Evolutionary conservation across 1,140 invertebrate species (phyloP).

Genomic region (Camponotus pennsylvanicus): DNA sequence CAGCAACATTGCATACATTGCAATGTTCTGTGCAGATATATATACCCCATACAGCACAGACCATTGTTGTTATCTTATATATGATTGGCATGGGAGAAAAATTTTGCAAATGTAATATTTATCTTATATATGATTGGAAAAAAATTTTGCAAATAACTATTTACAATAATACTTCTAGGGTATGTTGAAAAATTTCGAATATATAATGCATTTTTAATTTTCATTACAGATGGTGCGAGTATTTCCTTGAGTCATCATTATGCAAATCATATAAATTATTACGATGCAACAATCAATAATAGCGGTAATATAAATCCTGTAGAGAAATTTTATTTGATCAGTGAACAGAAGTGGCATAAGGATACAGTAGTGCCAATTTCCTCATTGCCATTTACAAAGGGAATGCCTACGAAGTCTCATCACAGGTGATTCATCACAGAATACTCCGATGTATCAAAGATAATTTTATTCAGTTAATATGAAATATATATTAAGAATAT

Average conservation of each 20-base stretch:
- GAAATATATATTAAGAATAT: conserved; percentile 29
- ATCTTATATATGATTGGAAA: not conserved
- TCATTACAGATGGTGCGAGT: conserved; percentile 77
- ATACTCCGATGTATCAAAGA: not conserved
- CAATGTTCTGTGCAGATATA: too few relatives aligned
- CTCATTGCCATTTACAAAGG: conserved; percentile 81
- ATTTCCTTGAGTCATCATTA: conserved; percentile 73
- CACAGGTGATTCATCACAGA: conserved; percentile 78
- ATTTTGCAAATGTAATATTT: too few relatives aligned
- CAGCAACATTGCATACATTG: too few relatives aligned
- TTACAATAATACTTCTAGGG: not conserved
- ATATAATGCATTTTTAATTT: conserved; percentile 11
- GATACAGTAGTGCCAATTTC: conserved; percentile 79
- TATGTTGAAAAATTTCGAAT: conserved; percentile 3
- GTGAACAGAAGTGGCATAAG: conserved; percentile 79
- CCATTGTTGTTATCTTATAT: too few relatives aligned
- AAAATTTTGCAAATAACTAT: not conserved
- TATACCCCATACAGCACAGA: too few relatives aligned
- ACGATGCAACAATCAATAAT: conserved; percentile 73
- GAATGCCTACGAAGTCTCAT: conserved; percentile 84
- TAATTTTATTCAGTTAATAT: not conserved
- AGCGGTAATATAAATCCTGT: conserved; percentile 73
- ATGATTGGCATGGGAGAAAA: too few relatives aligned
- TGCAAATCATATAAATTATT: conserved; percentile 74
- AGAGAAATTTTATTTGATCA: conserved; percentile 80